These are phyloP conservation scores for Trachops cirrhosus DNA, from an alignment of 2,797 vertebrate species.

Conservation along the genomic window DNA sequence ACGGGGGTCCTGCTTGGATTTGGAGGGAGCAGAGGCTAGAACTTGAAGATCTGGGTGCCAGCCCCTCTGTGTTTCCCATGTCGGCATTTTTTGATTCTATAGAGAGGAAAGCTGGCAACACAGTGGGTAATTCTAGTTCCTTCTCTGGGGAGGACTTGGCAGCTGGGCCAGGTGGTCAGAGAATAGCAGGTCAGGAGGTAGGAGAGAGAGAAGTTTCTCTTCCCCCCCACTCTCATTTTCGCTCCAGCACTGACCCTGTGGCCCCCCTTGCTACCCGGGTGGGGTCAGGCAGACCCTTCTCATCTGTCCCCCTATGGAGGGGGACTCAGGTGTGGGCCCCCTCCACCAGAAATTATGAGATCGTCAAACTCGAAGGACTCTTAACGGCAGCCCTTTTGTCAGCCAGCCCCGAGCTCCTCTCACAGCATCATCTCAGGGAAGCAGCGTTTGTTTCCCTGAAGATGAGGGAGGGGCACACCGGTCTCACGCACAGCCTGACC, in stretches of 20 bases:
- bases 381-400: too few species aligned
- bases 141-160: neutral
- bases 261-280: rapidly evolving
- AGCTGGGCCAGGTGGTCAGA: neutral
- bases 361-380: rapidly evolving
- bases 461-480: rapidly evolving
- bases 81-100: neutral
- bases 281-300: neutral
- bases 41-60: neutral
- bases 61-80: neutral
- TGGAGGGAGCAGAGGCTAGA: neutral
- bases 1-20: rapidly evolving
- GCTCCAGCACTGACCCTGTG: neutral
- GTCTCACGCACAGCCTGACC: rapidly evolving
- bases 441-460: neutral
- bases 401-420: neutral
- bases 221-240: neutral
- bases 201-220: neutral
- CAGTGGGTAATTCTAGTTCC: neutral
- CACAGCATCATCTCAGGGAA: neutral
- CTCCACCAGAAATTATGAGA: neutral
- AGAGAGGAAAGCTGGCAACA: neutral
- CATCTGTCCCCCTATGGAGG: too few species aligned
- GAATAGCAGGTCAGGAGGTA: neutral
- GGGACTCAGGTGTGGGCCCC: neutral